A percentile compares a stretch with the other conserved stretches of the same genome.
Evolutionary conservation across 2,797 vertebrate species (phyloP).

Genomic region (Pitangus sulphuratus): DNA sequence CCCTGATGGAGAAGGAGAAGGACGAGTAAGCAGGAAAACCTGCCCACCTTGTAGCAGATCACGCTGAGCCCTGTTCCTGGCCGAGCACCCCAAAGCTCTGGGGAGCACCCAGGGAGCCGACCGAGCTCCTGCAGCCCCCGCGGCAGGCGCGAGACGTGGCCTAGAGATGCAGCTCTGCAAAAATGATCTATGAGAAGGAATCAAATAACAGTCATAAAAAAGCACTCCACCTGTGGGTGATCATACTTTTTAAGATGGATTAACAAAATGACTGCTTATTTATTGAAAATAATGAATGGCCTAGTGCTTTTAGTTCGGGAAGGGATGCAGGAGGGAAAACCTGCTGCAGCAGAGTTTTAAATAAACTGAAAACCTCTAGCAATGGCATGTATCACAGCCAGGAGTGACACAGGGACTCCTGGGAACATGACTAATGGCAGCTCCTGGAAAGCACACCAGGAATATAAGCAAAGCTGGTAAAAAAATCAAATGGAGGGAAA

Average conservation of each 20-base stretch:
- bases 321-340: neutral
- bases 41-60: neutral
- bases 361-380: neutral
- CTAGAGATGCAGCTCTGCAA: neutral
- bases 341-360: slow-evolving; percentile 30
- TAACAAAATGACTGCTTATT: slow-evolving; percentile 59
- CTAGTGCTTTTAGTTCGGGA: neutral
- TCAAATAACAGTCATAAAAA: slow-evolving; percentile 23
- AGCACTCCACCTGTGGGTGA: slow-evolving; percentile 38
- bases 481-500: neutral
- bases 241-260: slow-evolving; percentile 53
- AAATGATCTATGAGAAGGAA: neutral
- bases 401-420: slow-evolving; percentile 4
- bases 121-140: accelerated
- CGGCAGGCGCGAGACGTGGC: accelerated
- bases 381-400: neutral
- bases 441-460: slow-evolving; percentile 41
- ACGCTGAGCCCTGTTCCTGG: neutral
- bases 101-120: accelerated
- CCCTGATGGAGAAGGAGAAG: neutral
- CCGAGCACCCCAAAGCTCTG: neutral
- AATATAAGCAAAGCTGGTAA: slow-evolving; percentile 22
- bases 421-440: neutral
- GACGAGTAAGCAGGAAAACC: neutral
- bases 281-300: slow-evolving; percentile 53